A percentile compares a stretch with the other conserved stretches of the same genome.
phyloP scores from a whole-genome alignment of 2,888 invertebrate species.

The Folsomia manolachei region DNA sequence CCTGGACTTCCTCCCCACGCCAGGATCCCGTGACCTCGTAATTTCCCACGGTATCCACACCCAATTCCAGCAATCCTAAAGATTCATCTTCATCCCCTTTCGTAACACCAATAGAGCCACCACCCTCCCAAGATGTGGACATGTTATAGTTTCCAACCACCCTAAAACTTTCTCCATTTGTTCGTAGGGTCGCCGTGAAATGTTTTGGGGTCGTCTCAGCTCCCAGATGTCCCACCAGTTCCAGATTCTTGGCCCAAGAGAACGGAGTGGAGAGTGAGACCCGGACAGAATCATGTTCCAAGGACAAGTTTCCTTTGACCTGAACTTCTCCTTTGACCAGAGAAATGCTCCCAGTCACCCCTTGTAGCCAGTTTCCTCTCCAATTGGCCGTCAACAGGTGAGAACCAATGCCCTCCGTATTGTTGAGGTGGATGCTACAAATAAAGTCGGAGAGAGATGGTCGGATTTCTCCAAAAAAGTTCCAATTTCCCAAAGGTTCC shows the following conservation, averaged over 20 bases:
- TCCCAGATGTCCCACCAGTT: slow-evolving; percentile 23
- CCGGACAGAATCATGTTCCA: slow-evolving; percentile 19
- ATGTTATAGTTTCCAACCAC: neutral
- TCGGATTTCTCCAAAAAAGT: slow-evolving; percentile 35
- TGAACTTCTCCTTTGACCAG: slow-evolving; percentile 24
- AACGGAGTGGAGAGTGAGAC: slow-evolving; percentile 27
- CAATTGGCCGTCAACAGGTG: slow-evolving; percentile 22
- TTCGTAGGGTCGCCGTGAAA: slow-evolving; percentile 16
- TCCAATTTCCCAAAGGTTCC: slow-evolving; percentile 44
- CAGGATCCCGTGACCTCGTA: slow-evolving; percentile 34
- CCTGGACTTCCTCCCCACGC: slow-evolving; percentile 28
- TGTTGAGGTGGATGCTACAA: slow-evolving; percentile 35
- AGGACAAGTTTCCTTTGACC: slow-evolving; percentile 20
- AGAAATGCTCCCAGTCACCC: slow-evolving; percentile 30
- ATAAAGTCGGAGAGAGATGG: slow-evolving; percentile 29
- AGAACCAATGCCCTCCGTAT: slow-evolving; percentile 4
- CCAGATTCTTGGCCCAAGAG: slow-evolving; percentile 27
- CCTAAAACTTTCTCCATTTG: slow-evolving; percentile 10
- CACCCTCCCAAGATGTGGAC: neutral
- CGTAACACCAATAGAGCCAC: neutral
- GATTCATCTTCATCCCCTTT: neutral
- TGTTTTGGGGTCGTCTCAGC: slow-evolving; percentile 15
- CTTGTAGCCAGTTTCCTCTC: slow-evolving; percentile 31
- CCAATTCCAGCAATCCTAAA: slow-evolving; percentile 20
- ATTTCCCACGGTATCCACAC: slow-evolving; percentile 34